Conservation (phyloP, 2,113 vertebrate genomes). For the Lichenostomus cassidix region DNA sequence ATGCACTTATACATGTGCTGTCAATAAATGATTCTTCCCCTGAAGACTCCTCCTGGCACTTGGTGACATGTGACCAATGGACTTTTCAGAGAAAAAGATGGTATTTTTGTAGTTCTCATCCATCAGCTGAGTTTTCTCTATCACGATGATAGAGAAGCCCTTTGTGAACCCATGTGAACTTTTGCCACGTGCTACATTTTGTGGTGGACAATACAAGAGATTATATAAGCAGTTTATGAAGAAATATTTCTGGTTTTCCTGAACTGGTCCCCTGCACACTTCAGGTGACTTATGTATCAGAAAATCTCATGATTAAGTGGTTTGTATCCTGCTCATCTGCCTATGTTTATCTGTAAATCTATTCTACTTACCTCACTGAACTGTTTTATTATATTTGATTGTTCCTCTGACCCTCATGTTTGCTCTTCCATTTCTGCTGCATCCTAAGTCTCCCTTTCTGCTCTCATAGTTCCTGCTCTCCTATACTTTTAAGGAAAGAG, state of each 20-base stretch:
- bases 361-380: neutral
- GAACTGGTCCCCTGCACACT: neutral
- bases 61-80: neutral
- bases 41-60: neutral
- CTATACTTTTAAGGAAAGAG: neutral
- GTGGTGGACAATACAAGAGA: neutral
- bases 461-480: neutral
- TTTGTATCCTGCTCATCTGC: neutral
- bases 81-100: neutral
- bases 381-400: neutral
- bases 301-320: neutral
- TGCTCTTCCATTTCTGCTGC: neutral
- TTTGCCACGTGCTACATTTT: neutral
- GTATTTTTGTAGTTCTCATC: neutral
- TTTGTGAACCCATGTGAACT: neutral
- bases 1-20: neutral
- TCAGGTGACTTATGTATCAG: neutral
- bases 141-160: neutral
- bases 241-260: neutral
- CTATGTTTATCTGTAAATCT: neutral
- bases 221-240: neutral
- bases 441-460: neutral
- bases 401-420: neutral
- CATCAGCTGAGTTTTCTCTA: neutral
- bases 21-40: neutral